Evolutionary conservation across 2,113 vertebrate species (phyloP).

Genomic region (Eudyptes chrysolophus): DNA sequence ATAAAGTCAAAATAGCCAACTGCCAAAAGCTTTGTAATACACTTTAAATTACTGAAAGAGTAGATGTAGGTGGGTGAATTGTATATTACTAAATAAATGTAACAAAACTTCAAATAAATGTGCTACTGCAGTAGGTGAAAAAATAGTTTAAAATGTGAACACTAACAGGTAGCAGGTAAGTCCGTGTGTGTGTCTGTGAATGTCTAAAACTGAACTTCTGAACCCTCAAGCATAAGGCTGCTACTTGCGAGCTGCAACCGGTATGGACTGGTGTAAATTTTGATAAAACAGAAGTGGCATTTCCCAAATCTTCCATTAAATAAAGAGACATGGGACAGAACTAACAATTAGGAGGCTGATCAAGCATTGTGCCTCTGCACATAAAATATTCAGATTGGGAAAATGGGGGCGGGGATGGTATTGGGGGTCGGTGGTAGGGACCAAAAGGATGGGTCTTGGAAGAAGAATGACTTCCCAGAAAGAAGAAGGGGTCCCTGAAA

Average conservation of each 20-base stretch:
- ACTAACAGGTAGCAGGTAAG: not conserved
- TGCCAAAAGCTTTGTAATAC: not conserved
- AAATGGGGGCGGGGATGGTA: not conserved
- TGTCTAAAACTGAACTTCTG: not conserved
- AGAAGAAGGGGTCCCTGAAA: not conserved
- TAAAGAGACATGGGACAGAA: not conserved
- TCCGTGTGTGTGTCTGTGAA: not conserved
- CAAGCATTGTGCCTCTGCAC: no score
- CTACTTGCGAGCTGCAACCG: not conserved
- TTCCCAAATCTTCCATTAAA: not conserved
- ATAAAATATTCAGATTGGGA: not conserved
- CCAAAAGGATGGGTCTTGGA: not conserved
- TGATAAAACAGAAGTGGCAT: not conserved
- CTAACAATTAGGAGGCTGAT: not conserved
- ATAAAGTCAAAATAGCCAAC: not conserved
- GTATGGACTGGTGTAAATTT: not conserved
- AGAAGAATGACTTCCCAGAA: not conserved
- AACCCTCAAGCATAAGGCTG: not conserved
- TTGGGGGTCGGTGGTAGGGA: not conserved
- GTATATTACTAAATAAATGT: not conserved
- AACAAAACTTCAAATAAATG: not conserved
- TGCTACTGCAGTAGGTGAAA: not conserved
- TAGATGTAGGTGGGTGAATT: not conserved
- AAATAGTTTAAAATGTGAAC: not conserved
- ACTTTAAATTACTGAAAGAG: not conserved